Percentiles rank a stretch among this genome's conserved stretches.
These are phyloP conservation scores for Bothrops jararaca DNA, from an alignment of 2,113 vertebrate species.

Conservation along the genomic window DNA sequence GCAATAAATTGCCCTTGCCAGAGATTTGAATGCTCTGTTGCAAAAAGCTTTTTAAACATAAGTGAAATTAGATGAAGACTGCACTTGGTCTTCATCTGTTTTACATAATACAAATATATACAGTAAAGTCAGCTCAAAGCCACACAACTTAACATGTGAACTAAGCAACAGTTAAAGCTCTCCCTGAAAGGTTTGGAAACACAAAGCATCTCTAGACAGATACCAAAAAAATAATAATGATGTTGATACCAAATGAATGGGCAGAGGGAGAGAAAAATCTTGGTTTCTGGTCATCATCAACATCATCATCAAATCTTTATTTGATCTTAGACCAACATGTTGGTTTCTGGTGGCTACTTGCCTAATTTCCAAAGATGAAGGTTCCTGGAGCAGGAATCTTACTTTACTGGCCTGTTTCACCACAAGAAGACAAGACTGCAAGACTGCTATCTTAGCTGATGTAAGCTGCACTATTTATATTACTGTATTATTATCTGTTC, in stretches of 20 bases:
- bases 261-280: background rate
- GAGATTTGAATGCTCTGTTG: background rate
- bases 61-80: background rate
- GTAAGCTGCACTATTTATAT: background rate
- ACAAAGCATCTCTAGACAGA: background rate
- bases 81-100: background rate
- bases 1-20: background rate
- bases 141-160: background rate
- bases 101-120: background rate
- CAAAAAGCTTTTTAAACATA: background rate
- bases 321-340: background rate
- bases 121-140: background rate
- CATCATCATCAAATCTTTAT: background rate
- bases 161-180: background rate
- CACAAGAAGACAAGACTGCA: background rate
- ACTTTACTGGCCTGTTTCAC: background rate
- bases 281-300: background rate
- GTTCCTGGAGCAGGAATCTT: background rate
- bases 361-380: background rate
- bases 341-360: background rate
- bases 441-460: background rate
- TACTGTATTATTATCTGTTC: background rate
- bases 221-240: background rate
- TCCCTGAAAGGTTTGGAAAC: background rate
- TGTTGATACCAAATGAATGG: background rate